Conservation (phyloP, 2,113 vertebrate species). For the Cololabis saira region DNA sequence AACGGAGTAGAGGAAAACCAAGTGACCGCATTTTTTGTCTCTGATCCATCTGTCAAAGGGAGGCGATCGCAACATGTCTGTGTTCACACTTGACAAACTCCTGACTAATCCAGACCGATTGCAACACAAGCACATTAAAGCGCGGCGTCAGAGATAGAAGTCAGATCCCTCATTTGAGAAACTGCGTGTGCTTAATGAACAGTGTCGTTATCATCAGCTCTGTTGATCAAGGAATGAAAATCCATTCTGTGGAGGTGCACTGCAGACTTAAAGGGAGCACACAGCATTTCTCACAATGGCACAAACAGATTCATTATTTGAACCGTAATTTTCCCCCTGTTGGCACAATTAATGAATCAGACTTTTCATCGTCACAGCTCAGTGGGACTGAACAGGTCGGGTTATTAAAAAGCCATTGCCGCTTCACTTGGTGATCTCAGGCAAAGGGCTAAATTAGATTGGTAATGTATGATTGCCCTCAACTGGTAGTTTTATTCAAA, state of each 20-base stretch:
- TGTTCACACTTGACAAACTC: constrained; percentile 58
- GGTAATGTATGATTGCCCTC: constrained; percentile 65
- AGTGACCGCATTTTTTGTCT: constrained; percentile 52
- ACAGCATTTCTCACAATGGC: constrained; percentile 28
- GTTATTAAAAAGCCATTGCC: constrained; percentile 77
- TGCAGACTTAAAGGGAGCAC: constrained; percentile 21
- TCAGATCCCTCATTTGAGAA: constrained; percentile 66
- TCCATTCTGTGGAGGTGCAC: constrained; percentile 35
- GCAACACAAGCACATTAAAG: constrained; percentile 47
- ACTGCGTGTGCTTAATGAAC: constrained; percentile 69
- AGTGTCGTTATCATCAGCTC: constrained; percentile 49
- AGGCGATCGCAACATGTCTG: constrained; percentile 45
- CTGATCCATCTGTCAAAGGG: constrained; percentile 56
- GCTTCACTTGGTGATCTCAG: constrained; percentile 59
- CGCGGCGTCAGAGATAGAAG: constrained; percentile 44
- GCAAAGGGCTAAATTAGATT: constrained; percentile 61
- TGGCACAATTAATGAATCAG: constrained; percentile 69
- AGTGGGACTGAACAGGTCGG: constrained; percentile 61
- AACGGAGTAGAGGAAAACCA: constrained; percentile 32
- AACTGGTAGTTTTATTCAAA: constrained; percentile 51
- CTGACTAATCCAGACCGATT: constrained; percentile 72
- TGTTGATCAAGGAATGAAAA: constrained; percentile 38
- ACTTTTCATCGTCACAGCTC: constrained; percentile 63
- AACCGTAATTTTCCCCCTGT: constrained; percentile 54
- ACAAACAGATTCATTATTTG: constrained; percentile 69